Evolutionary conservation across 2,113 vertebrate species (phyloP).

Genomic region (Corvus cornix): DNA sequence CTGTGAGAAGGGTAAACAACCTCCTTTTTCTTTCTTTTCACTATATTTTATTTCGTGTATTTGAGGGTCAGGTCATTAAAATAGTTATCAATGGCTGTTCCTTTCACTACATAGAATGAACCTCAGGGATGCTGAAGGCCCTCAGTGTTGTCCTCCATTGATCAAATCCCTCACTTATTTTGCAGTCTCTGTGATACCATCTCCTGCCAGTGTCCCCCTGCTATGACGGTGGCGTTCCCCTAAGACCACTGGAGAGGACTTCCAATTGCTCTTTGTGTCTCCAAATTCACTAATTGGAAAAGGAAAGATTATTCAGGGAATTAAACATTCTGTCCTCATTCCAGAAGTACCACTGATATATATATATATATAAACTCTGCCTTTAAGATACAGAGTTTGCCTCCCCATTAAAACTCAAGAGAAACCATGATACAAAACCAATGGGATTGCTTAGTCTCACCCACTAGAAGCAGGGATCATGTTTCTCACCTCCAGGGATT

Average conservation of each 20-base stretch:
- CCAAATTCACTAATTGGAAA: neutral
- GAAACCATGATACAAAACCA: neutral
- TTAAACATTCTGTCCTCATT: neutral
- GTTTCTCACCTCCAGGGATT: neutral
- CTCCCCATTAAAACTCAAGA: neutral
- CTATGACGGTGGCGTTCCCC: fast-evolving
- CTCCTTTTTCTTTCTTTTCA: neutral
- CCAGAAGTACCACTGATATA: neutral
- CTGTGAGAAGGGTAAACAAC: fast-evolving
- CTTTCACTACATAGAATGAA: neutral
- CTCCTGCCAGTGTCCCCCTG: neutral
- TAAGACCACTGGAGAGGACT: neutral
- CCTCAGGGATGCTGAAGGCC: neutral
- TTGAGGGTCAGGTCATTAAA: neutral
- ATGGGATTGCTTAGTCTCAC: neutral
- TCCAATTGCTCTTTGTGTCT: neutral
- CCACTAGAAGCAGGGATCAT: neutral
- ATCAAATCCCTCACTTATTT: neutral
- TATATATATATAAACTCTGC: neutral
- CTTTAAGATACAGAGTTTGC: neutral
- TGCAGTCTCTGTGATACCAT: neutral
- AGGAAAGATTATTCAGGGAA: neutral
- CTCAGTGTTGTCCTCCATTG: neutral
- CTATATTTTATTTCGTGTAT: neutral
- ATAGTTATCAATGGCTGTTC: neutral